phyloP scores from a whole-genome alignment of 1,140 invertebrate species.

The Eueides isabella region DNA sequence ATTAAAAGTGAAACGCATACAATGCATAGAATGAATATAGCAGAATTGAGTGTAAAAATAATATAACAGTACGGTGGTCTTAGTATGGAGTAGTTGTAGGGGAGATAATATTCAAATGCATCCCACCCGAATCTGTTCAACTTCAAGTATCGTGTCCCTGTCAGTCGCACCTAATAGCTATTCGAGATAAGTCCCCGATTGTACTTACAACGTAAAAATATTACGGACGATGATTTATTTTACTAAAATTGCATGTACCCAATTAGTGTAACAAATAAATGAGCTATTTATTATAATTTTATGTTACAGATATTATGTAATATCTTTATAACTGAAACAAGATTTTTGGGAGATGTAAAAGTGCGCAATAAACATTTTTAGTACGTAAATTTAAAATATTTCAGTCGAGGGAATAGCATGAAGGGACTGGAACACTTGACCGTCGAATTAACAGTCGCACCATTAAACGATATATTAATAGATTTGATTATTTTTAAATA shows the following conservation, averaged over 20 bases:
- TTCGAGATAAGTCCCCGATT: neutral
- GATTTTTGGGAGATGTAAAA: too few species aligned
- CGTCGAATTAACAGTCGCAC: too few species aligned
- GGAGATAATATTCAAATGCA: conserved; percentile 22
- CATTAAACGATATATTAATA: too few species aligned
- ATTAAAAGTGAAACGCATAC: neutral
- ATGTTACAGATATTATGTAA: too few species aligned
- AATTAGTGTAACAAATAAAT: too few species aligned
- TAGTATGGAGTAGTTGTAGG: conserved; percentile 17
- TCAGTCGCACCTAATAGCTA: conserved; percentile 18
- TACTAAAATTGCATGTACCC: neutral
- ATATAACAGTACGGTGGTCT: neutral
- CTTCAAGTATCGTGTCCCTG: conserved; percentile 4
- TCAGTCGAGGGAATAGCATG: too few species aligned
- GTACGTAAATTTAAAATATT: too few species aligned
- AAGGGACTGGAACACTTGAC: too few species aligned
- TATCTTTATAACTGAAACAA: too few species aligned
- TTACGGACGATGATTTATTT: neutral
- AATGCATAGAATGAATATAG: neutral
- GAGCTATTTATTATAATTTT: too few species aligned
- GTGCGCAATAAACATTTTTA: too few species aligned
- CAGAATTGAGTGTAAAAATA: neutral
- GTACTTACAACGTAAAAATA: neutral
- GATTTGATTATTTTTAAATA: too few species aligned
- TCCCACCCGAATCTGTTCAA: neutral